A percentile compares a stretch with the other conserved stretches of the same genome.
These are phyloP conservation scores for Oncopeltus fasciatus DNA, from an alignment of 1,140 invertebrate species.

Conservation along the genomic window DNA sequence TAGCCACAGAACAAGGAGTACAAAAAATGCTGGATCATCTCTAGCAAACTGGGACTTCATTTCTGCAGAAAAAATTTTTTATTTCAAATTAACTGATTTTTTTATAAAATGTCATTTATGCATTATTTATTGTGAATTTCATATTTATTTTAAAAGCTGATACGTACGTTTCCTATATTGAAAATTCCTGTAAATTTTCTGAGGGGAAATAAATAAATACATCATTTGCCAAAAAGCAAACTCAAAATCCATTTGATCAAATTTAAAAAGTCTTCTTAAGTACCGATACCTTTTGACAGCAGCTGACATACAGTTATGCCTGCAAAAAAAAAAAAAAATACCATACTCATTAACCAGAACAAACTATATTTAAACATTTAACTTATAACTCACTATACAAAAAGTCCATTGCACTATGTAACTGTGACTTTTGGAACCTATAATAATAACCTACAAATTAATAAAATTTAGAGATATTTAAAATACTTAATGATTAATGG, in stretches of 20 bases:
- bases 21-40: slow-evolving; percentile 97
- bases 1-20: slow-evolving; percentile 75
- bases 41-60: slow-evolving; percentile 97
- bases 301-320: slow-evolving; percentile 62
- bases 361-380: too few relatives aligned
- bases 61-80: slow-evolving; percentile 47
- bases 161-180: slow-evolving; percentile 92
- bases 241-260: slow-evolving; percentile 98
- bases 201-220: slow-evolving; percentile 85
- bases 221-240: slow-evolving; percentile 99
- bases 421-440: too few relatives aligned
- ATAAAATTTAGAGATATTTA: too few relatives aligned
- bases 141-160: background rate
- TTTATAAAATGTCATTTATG: background rate
- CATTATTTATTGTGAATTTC: background rate
- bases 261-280: slow-evolving; percentile 76
- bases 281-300: slow-evolving; percentile 88
- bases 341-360: background rate
- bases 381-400: too few relatives aligned
- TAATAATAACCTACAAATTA: too few relatives aligned
- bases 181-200: slow-evolving; percentile 97
- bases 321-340: slow-evolving; percentile 24
- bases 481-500: too few relatives aligned
- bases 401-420: too few relatives aligned
- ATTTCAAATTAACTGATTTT: background rate